Percentiles rank a stretch among this genome's conserved stretches.
These are phyloP conservation scores for Pararge aegeria DNA, from an alignment of 1,140 invertebrate species.

Conservation along the genomic window DNA sequence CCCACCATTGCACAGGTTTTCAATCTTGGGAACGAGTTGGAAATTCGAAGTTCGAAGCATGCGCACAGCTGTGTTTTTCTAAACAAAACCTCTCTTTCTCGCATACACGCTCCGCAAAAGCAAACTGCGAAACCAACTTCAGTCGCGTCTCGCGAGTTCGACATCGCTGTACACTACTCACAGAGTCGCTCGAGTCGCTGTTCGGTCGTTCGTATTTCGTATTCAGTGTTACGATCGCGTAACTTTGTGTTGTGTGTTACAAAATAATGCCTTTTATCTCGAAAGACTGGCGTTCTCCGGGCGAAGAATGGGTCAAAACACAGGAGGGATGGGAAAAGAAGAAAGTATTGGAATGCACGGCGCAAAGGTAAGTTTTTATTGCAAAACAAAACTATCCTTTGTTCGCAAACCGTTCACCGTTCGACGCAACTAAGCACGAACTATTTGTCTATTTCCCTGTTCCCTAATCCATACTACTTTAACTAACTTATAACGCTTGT, in stretches of 20 bases:
- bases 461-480: constrained; percentile 41
- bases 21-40: constrained; percentile 51
- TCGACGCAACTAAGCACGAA: constrained; percentile 51
- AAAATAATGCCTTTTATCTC: constrained; percentile 95
- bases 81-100: constrained; percentile 54
- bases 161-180: no score
- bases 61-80: constrained; percentile 62
- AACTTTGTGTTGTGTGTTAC: constrained; percentile 60
- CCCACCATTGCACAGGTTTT: no score
- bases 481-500: constrained; percentile 48
- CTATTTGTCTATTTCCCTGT: constrained; percentile 36
- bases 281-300: constrained; percentile 96
- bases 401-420: constrained; percentile 70
- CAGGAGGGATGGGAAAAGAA: constrained; percentile 97
- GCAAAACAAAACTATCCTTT: constrained; percentile 78
- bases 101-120: constrained; percentile 13
- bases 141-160: constrained; percentile 45
- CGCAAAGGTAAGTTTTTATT: constrained; percentile 78
- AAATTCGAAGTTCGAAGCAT: constrained; percentile 43
- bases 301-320: constrained; percentile 99
- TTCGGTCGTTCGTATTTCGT: constrained; percentile 43
- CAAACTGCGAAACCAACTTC: constrained; percentile 38
- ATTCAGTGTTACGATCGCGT: constrained; percentile 28
- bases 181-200: no score
- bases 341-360: constrained; percentile 92